A percentile compares a stretch with the other conserved stretches of the same genome.
Evolutionary conservation across 2,797 vertebrate species (phyloP).

Genomic region (Ficedula albicollis): DNA sequence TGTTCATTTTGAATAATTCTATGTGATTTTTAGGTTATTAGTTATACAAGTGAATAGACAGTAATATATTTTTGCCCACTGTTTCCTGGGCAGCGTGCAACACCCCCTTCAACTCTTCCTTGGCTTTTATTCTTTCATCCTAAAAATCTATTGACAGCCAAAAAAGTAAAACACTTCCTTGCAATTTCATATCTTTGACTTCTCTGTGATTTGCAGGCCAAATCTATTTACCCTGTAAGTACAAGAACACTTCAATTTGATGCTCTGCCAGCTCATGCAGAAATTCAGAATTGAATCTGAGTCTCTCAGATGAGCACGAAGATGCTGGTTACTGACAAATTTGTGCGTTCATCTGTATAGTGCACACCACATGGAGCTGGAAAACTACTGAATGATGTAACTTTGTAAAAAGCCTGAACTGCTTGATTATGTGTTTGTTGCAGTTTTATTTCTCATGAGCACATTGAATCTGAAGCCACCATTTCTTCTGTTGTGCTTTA

Average conservation of each 20-base stretch:
- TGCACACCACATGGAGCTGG: not conserved
- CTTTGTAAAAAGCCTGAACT: not conserved
- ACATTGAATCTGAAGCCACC: not conserved
- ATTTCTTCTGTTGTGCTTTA: conserved; percentile 33
- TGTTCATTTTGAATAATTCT: not conserved
- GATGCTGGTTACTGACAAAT: not conserved
- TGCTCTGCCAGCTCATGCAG: not conserved
- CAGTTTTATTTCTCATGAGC: not conserved
- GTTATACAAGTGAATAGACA: not conserved
- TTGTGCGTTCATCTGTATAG: accelerated
- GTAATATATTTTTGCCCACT: not conserved
- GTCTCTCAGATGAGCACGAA: not conserved
- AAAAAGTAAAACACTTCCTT: not conserved
- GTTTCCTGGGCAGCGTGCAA: not conserved
- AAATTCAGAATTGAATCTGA: not conserved
- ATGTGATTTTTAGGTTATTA: not conserved
- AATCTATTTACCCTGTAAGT: not conserved
- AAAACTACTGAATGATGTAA: not conserved
- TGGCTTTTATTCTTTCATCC: not conserved
- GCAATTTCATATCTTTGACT: not conserved
- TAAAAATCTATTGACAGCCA: not conserved
- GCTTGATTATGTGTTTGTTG: not conserved
- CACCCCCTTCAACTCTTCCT: not conserved
- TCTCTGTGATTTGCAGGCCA: not conserved
- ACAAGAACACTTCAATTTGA: not conserved